A percentile compares a stretch with the other conserved stretches of the same genome.
phyloP scores from a whole-genome alignment of 2,113 vertebrate genomes.

The Chionomys nivalis region DNA sequence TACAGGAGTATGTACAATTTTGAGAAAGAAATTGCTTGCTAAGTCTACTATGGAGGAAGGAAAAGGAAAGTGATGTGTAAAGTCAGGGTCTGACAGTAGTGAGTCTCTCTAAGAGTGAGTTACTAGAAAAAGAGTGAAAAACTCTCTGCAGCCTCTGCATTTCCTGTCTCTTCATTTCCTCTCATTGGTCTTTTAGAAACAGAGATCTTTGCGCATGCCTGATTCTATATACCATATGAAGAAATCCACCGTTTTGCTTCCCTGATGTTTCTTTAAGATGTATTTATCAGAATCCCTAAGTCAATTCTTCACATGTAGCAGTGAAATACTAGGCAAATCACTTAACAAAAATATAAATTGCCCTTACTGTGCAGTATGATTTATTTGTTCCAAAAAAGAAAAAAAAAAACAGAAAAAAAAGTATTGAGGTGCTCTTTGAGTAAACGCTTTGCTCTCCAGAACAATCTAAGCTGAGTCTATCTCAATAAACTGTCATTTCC shows the following conservation, averaged over 20 bases:
- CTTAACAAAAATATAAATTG: not conserved
- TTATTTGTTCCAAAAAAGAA: not conserved
- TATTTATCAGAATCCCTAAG: not conserved
- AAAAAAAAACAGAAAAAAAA: not conserved
- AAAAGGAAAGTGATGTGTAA: not conserved
- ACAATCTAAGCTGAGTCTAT: not conserved
- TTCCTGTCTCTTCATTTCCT: not conserved
- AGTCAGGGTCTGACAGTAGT: not conserved
- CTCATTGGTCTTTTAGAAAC: not conserved
- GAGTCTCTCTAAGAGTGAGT: not conserved
- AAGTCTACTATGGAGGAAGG: not conserved
- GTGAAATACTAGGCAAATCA: not conserved
- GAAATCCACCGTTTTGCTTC: not conserved
- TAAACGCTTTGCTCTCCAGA: not conserved
- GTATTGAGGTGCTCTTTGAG: not conserved
- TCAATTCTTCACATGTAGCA: not conserved
- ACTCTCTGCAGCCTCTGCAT: not conserved
- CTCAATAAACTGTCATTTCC: conserved; percentile 12
- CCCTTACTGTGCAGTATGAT: not conserved
- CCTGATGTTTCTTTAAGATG: not conserved
- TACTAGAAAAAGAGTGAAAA: not conserved
- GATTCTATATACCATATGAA: not conserved
- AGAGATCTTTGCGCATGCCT: not conserved
- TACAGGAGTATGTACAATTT: not conserved
- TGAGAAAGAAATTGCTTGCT: not conserved